Conservation (phyloP, 2,888 invertebrate genomes). For the Helicoverpa assulta region DNA sequence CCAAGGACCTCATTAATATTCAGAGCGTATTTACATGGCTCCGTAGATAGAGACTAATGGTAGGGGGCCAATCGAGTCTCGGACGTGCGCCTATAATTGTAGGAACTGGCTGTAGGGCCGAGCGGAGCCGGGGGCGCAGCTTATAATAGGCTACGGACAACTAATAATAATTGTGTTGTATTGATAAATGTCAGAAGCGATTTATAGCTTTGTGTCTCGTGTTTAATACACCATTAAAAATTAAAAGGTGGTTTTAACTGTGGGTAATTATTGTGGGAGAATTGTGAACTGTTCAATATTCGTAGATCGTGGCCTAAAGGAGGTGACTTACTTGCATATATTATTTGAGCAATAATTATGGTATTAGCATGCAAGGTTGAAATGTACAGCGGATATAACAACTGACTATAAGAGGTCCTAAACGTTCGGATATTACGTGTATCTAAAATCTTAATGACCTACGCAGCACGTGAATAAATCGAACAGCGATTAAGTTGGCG, state of each 20-base stretch:
- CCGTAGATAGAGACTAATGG: slow-evolving; percentile 69
- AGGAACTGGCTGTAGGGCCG: slow-evolving; percentile 64
- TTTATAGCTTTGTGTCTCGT: slow-evolving; percentile 38
- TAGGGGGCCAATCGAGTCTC: slow-evolving; percentile 67
- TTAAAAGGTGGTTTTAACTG: slow-evolving; percentile 28
- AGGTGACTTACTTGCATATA: slow-evolving; percentile 66
- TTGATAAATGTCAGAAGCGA: slow-evolving; percentile 77
- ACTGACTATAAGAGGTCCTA: slow-evolving; percentile 26
- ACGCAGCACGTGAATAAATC: background rate
- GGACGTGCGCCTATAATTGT: slow-evolving; percentile 74
- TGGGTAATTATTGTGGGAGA: slow-evolving; percentile 23
- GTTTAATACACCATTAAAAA: slow-evolving; percentile 21
- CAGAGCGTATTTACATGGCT: slow-evolving; percentile 75
- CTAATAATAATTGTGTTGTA: slow-evolving; percentile 72
- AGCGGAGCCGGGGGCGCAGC: slow-evolving; percentile 72
- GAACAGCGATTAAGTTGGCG: background rate
- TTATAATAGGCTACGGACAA: slow-evolving; percentile 67
- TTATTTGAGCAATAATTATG: slow-evolving; percentile 62
- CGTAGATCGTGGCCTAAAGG: slow-evolving; percentile 34
- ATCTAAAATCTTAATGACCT: slow-evolving; percentile 6
- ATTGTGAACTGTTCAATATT: slow-evolving; percentile 41
- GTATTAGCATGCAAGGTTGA: slow-evolving; percentile 54
- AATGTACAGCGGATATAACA: slow-evolving; percentile 30
- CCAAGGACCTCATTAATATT: slow-evolving; percentile 78
- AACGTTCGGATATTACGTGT: background rate